Evolutionary conservation across 2,797 vertebrate genomes (phyloP).

Genomic region (Arnoldichthys spilopterus): DNA sequence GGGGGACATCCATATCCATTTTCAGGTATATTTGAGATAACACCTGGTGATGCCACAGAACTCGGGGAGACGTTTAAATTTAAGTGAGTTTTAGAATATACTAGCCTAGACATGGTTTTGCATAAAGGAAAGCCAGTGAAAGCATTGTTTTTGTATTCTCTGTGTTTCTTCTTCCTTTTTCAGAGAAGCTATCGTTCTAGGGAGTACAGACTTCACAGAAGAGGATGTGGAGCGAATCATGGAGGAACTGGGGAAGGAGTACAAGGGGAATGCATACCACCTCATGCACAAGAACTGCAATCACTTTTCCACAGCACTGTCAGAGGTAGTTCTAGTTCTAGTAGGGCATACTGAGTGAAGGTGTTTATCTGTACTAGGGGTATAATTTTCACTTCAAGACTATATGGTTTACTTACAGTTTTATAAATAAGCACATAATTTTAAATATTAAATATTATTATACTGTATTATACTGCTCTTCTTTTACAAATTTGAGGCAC

Average conservation of each 20-base stretch:
- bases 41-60: constrained; percentile 94
- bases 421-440: too few species aligned
- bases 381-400: background rate
- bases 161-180: background rate
- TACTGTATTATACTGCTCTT: too few species aligned
- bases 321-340: constrained; percentile 83
- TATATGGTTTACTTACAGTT: background rate
- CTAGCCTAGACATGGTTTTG: background rate
- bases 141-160: background rate
- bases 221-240: constrained; percentile 96
- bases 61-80: constrained; percentile 99
- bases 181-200: constrained; percentile 96
- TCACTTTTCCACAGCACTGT: constrained; percentile 97
- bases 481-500: too few species aligned
- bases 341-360: background rate
- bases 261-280: constrained; percentile 98
- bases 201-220: constrained; percentile 97
- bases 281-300: constrained; percentile 99
- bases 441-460: too few species aligned
- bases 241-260: constrained; percentile 98
- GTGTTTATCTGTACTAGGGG: background rate
- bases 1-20: constrained; percentile 98
- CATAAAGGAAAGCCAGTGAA: background rate
- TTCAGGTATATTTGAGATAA: constrained; percentile 99
- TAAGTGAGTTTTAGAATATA: constrained; percentile 84